Conservation (phyloP, 2,888 invertebrate species). For the Formica aserva region DNA sequence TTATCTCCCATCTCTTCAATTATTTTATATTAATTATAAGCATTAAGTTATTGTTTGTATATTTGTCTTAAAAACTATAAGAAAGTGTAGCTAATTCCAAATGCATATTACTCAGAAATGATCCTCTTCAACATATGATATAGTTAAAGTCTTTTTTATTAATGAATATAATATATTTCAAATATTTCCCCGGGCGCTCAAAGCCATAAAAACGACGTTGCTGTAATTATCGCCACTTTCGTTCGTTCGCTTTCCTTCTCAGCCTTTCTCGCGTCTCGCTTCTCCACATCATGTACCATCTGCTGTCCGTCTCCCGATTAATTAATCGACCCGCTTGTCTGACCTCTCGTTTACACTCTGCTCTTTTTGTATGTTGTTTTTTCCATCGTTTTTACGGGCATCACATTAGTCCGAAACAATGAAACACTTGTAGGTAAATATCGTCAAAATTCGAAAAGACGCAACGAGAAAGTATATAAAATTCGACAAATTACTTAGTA, state of each 20-base stretch:
- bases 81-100: background rate
- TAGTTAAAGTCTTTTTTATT: background rate
- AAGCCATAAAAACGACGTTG: constrained; percentile 24
- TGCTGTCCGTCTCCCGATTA: constrained; percentile 73
- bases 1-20: no score
- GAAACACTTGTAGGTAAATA: background rate
- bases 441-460: background rate
- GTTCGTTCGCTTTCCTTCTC: constrained; percentile 30
- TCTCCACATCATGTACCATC: constrained; percentile 69
- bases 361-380: constrained; percentile 42
- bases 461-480: background rate
- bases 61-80: background rate
- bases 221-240: constrained; percentile 31
- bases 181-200: background rate
- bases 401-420: background rate
- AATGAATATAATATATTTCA: background rate
- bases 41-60: background rate
- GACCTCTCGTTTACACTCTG: constrained; percentile 65
- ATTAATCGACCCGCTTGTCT: constrained; percentile 77
- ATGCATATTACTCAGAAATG: background rate
- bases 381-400: constrained; percentile 10
- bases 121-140: background rate
- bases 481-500: background rate
- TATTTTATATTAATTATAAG: no score
- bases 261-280: background rate